phyloP scores from a whole-genome alignment of 2,113 vertebrate genomes.

The Mormoops blainvillei region DNA sequence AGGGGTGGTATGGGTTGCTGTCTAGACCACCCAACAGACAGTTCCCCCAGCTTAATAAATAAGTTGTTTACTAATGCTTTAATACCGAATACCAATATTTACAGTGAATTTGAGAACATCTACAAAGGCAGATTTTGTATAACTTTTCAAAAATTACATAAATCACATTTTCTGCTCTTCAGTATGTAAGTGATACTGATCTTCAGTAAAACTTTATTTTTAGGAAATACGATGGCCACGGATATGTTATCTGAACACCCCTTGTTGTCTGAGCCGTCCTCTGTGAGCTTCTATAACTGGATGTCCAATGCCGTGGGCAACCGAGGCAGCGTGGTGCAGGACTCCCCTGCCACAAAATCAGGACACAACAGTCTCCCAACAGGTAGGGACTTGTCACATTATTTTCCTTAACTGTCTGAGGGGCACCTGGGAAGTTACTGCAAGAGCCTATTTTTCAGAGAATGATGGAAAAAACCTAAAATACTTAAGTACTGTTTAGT shows the following conservation, averaged over 20 bases:
- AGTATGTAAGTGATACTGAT: neutral
- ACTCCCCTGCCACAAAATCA: constrained; percentile 88
- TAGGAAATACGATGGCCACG: constrained; percentile 88
- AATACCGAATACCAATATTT: neutral
- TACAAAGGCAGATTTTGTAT: neutral
- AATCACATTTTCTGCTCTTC: neutral
- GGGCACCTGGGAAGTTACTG: neutral
- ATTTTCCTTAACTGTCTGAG: neutral
- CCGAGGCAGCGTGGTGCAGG: constrained; percentile 87
- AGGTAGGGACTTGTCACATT: constrained; percentile 79
- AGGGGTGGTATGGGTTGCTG: neutral
- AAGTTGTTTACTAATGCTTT: neutral
- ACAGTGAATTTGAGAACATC: neutral
- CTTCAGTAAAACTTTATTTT: constrained; percentile 2
- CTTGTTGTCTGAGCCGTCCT: constrained; percentile 92
- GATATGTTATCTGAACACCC: constrained; percentile 96
- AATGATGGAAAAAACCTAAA: neutral
- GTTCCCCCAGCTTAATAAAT: neutral
- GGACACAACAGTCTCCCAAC: constrained; percentile 94
- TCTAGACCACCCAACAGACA: neutral
- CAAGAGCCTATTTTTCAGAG: neutral
- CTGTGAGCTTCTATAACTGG: constrained; percentile 99
- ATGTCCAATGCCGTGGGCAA: constrained; percentile 98
- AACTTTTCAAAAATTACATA: neutral
- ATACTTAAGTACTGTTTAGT: neutral